These are phyloP conservation scores for Vicugna pacos DNA, from an alignment of 2,113 vertebrate genomes.

Conservation along the genomic window DNA sequence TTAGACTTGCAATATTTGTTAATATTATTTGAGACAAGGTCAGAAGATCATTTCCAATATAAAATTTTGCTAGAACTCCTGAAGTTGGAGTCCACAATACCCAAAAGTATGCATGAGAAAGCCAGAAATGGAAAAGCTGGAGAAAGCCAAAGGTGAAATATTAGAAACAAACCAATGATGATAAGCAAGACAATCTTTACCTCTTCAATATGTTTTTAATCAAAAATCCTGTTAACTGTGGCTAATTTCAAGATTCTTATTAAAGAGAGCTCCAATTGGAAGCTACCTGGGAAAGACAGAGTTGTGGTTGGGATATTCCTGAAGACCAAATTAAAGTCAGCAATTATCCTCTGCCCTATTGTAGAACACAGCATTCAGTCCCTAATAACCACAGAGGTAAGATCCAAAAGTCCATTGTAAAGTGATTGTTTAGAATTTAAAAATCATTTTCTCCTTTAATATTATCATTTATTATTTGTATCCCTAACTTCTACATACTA, in stretches of 20 bases:
- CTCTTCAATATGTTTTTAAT: background rate
- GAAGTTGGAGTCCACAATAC: background rate
- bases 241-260: background rate
- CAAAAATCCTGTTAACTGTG: background rate
- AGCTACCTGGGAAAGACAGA: background rate
- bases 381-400: background rate
- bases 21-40: background rate
- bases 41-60: background rate
- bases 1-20: background rate
- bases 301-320: background rate
- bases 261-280: background rate
- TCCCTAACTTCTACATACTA: background rate
- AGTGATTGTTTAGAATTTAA: background rate
- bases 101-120: background rate
- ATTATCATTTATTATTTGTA: background rate
- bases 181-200: background rate
- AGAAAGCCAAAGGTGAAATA: background rate
- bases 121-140: background rate
- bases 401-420: background rate
- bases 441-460: background rate
- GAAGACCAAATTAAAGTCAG: background rate
- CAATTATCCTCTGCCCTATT: background rate
- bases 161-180: background rate
- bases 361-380: background rate
- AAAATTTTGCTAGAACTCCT: background rate